Percentiles rank a stretch among this genome's conserved stretches.
These are phyloP conservation scores for Streblospio benedicti DNA, from an alignment of 1,140 invertebrate genomes.

Conservation along the genomic window DNA sequence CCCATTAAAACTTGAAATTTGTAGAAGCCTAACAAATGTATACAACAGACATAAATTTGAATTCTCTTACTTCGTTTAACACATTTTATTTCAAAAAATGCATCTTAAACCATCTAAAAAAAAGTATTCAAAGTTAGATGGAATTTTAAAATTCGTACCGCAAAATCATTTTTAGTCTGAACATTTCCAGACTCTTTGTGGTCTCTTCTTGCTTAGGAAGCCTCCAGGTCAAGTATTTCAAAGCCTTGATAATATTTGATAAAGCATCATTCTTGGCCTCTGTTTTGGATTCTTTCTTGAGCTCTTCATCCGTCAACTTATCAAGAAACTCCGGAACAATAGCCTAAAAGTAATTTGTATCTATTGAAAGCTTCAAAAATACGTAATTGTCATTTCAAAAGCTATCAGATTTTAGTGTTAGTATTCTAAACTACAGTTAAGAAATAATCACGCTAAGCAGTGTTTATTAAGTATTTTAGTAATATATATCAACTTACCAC, in stretches of 20 bases:
- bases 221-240: conserved; percentile 75
- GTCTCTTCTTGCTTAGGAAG: conserved; percentile 72
- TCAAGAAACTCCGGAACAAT: conserved; percentile 83
- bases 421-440: no score
- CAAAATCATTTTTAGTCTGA: conserved; percentile 91
- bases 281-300: conserved; percentile 86
- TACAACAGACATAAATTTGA: no score
- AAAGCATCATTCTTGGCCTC: conserved; percentile 65
- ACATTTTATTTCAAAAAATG: no score
- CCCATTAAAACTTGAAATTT: conserved; percentile 96
- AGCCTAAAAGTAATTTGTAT: conserved; percentile 55
- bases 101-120: not conserved
- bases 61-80: no score
- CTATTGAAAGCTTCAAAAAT: not conserved
- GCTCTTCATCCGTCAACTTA: conserved; percentile 90
- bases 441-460: no score
- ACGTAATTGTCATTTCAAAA: not conserved
- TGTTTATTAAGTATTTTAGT: no score
- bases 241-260: conserved; percentile 52
- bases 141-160: no score
- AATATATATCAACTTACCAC: conserved; percentile 60
- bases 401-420: no score
- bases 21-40: conserved; percentile 61
- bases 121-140: not conserved
- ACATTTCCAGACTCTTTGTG: conserved; percentile 83